These are phyloP conservation scores for Aspidoscelis tigris DNA, from an alignment of 2,113 vertebrate genomes.

Conservation along the genomic window DNA sequence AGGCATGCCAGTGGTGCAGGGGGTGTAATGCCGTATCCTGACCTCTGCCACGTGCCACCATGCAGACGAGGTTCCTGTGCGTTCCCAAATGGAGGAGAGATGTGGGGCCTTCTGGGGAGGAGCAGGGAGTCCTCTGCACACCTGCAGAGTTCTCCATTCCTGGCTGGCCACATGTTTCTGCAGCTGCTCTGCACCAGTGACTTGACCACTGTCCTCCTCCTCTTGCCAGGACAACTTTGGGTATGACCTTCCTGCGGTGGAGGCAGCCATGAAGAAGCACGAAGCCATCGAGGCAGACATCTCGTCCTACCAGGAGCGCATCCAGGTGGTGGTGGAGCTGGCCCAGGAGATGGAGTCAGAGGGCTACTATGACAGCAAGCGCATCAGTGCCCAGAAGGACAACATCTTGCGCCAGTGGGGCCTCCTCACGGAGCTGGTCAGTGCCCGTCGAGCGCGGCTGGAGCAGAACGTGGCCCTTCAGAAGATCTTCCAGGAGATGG, in stretches of 20 bases:
- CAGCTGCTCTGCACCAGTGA: rapidly evolving
- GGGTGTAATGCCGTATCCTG: too few relatives aligned
- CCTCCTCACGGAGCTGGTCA: conserved; percentile 87
- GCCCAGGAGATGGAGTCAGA: conserved; percentile 87
- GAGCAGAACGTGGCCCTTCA: conserved; percentile 93
- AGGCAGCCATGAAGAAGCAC: conserved; percentile 97
- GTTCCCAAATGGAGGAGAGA: background rate
- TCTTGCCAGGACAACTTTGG: conserved; percentile 90
- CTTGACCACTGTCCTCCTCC: background rate
- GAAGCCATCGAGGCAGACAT: conserved; percentile 97
- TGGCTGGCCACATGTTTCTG: too few relatives aligned
- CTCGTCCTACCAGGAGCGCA: conserved; percentile 92
- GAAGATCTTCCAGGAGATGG: conserved; percentile 98
- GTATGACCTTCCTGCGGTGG: conserved; percentile 92
- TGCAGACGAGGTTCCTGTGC: background rate
- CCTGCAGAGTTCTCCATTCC: too few relatives aligned
- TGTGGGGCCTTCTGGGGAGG: too few relatives aligned
- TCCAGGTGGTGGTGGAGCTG: conserved; percentile 89
- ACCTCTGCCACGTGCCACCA: background rate
- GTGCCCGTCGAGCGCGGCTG: conserved; percentile 82
- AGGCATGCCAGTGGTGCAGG: too few relatives aligned
- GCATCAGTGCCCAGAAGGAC: conserved; percentile 89
- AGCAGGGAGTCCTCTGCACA: background rate
- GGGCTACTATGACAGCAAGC: conserved; percentile 88
- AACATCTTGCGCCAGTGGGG: conserved; percentile 93